Percentiles rank a stretch among this genome's conserved stretches.
phyloP scores from a whole-genome alignment of 1,140 invertebrate species.

The Drosophila albomicans region DNA sequence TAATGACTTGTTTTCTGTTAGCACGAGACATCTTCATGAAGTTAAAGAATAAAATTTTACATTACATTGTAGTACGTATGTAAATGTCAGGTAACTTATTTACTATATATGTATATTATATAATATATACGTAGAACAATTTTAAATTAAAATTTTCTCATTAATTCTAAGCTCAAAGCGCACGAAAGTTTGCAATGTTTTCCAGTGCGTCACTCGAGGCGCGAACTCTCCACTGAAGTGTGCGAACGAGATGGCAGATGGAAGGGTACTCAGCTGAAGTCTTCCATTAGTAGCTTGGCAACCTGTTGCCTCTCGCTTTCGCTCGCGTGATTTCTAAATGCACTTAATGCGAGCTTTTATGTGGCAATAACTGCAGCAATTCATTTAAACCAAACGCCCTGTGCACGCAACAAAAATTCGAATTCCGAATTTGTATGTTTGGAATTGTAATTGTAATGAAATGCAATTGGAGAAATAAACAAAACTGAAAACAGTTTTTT shows the following conservation, averaged over 20 bases:
- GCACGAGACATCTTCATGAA: too few relatives aligned
- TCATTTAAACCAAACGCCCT: constrained; percentile 46
- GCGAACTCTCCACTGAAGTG: background rate
- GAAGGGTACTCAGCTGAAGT: background rate
- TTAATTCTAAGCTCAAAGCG: background rate
- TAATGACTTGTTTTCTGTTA: too few relatives aligned
- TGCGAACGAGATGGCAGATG: constrained; percentile 5
- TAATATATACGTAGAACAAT: too few relatives aligned
- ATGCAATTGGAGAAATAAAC: constrained; percentile 63
- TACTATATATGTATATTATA: too few relatives aligned
- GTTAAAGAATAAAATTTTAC: too few relatives aligned
- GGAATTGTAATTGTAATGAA: constrained; percentile 40
- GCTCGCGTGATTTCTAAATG: constrained; percentile 67
- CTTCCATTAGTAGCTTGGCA: constrained; percentile 18
- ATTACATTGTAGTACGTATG: too few relatives aligned
- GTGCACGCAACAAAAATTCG: constrained; percentile 58
- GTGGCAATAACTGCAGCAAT: constrained; percentile 68
- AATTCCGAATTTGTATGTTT: constrained; percentile 27
- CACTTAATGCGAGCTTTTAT: constrained; percentile 40
- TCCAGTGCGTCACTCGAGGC: background rate
- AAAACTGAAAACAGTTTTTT: constrained; percentile 16
- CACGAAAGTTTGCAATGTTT: constrained; percentile 2
- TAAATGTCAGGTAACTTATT: too few relatives aligned
- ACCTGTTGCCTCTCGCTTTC: constrained; percentile 59
- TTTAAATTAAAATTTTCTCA: background rate